Base-by-base conservation (phyloP, 2,113 vertebrate species). In the Glaucidium brasilianum region DNA sequence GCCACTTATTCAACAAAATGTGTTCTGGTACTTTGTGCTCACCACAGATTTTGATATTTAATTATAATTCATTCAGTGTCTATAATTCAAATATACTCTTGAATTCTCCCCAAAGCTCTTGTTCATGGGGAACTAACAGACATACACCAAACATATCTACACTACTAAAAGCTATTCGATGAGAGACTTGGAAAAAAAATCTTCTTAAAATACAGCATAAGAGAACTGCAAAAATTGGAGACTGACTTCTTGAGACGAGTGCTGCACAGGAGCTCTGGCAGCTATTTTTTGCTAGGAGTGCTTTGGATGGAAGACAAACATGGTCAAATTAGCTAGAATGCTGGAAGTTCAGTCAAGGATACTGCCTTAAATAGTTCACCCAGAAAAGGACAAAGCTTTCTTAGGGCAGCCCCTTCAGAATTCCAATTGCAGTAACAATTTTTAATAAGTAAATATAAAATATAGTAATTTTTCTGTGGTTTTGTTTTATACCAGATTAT, bases 261-360 rank as follows among this genome's bases (percentile, higher is more conserved):
- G 32, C 78, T 76, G 72, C 75, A 78, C 56, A 74, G 86, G 73
- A 92, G 87, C 76, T 89, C 84, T 91, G 91, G 56, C 88, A 93
- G 90, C 88, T 96, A n/a, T 94, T 97, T 96, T 96, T 94, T 96
- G 82, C 95, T 86, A 64, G 62, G 83, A 83, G 34, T 74, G 12
- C 82, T 82, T 95, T 78, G 67, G 35, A 63, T 90, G 35, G 68
- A 79, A 45, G 92, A 91, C 77, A 96, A 95, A 92, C 82, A 96
- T 92, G 74, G 92, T 92, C 75, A 96, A 94, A 96, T 90, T 34
- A 75, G 49, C 77, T 77, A 67, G 90, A 90, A 88, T 93, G 52
- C 73, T 96, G 78, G 45, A 94, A 95, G 95, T 97, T 97, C 96
- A 96, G 67, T 88, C 93, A 90, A 94, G 96, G 95, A 95, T 92